These are phyloP conservation scores for Habropoda laboriosa DNA, from an alignment of 1,140 invertebrate species.

Conservation along the genomic window DNA sequence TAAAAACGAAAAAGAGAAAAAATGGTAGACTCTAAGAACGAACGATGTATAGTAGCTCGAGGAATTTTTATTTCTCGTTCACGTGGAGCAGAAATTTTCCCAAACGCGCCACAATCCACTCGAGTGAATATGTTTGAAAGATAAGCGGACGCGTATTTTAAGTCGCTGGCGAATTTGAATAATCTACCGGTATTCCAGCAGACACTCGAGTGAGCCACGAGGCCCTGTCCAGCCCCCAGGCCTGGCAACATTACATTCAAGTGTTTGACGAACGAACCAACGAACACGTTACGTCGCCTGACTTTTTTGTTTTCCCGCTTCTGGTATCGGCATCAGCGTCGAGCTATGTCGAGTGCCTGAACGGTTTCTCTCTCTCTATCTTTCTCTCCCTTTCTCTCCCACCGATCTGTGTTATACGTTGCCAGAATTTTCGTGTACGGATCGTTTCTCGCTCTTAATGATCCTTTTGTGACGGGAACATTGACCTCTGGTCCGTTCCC, in stretches of 20 bases:
- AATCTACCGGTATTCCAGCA: conserved; percentile 70
- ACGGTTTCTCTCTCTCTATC: conserved; percentile 68
- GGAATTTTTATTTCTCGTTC: too few species aligned
- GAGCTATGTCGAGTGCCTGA: conserved; percentile 72
- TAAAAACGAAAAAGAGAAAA: neutral
- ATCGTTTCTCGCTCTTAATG: conserved; percentile 33
- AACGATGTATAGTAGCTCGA: too few species aligned
- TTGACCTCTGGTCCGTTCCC: conserved; percentile 19
- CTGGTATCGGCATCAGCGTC: conserved; percentile 73
- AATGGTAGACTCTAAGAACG: too few species aligned
- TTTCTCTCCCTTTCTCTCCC: conserved; percentile 37
- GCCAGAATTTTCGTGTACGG: conserved; percentile 39
- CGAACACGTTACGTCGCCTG: conserved; percentile 66
- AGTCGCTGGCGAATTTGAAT: conserved; percentile 71
- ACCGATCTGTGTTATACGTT: too few species aligned
- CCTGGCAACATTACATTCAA: conserved; percentile 74
- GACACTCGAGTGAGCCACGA: conserved; percentile 67
- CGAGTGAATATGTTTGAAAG: conserved; percentile 32
- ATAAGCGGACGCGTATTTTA: conserved; percentile 71
- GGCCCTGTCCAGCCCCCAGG: conserved; percentile 43
- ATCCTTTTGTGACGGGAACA: conserved; percentile 25
- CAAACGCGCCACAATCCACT: conserved; percentile 18
- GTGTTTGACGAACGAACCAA: conserved; percentile 75
- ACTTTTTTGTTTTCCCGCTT: conserved; percentile 71
- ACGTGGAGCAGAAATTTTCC: neutral